Evolutionary conservation across 2,113 vertebrate genomes (phyloP), one percentile per base, ranked within the genome.

Genomic region (Tetraodon nigroviridis): DNA sequence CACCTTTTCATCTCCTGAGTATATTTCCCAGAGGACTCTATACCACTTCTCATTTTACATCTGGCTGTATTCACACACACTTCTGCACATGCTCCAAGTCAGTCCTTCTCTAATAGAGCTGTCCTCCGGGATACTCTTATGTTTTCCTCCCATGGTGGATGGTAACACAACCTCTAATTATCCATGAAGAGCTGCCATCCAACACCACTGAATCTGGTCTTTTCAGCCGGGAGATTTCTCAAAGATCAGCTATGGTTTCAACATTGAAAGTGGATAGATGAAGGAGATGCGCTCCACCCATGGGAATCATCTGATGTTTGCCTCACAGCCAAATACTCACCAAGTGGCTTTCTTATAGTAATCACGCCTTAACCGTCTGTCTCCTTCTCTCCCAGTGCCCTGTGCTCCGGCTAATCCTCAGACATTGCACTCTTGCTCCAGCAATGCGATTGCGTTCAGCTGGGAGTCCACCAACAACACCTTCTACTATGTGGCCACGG

Each of bases 391-490:
- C 37, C 20, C 72, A 92, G 92, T 86, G 7, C 84, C 90, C 15
- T 92, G 92, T 51, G 84, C 86, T 18, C 92, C 92, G 1, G 61
- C 68, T 10, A 20, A 74, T 12, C 44, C 78, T 20, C 1, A 15
- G 0, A 37, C 76, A 17, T 49, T 15, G 37, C 75, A 82, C 5
- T 58, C 79, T 2, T 92, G 92, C 58, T 73, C 73, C 46, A 86
- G 82, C 67, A 90, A 90, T 24, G 82, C 57, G 6, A 78, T 92
- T 7, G 4, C 61, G n/a, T 85, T 88, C 3, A 72, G 47, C 41
- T 92, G 91, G 91, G 10, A 71, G 10, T 45, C 61, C 42, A 89
- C 85, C 46, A 54, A 82, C 71, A 85, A 86, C 62, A 86, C 90
- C 3, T 4, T 22, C 1, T 86, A 74, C 76, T 92, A 92, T 27